These are phyloP conservation scores for Chionoecetes opilio DNA, from an alignment of 1,140 invertebrate species.

Conservation along the genomic window DNA sequence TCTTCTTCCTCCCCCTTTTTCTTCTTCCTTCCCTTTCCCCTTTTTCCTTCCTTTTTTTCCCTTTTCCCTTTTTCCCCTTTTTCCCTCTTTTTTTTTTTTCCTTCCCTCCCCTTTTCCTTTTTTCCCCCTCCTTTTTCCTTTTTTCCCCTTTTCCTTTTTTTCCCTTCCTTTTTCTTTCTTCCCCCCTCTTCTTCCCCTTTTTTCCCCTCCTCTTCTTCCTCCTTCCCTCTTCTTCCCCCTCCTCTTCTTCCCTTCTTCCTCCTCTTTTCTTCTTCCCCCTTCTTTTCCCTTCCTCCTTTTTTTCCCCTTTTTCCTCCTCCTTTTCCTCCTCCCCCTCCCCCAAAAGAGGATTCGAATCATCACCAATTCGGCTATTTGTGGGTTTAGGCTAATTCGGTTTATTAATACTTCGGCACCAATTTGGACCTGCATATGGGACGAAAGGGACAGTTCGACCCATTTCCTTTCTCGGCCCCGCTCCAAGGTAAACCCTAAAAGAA, in stretches of 20 bases:
- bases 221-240: background rate
- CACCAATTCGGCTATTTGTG: too few relatives aligned
- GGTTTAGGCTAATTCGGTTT: too few relatives aligned
- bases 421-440: too few relatives aligned
- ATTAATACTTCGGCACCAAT: too few relatives aligned
- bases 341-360: too few relatives aligned
- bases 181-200: too few relatives aligned
- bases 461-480: too few relatives aligned
- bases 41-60: background rate
- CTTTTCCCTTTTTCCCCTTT: background rate
- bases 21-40: background rate
- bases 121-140: background rate
- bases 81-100: background rate
- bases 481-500: too few relatives aligned
- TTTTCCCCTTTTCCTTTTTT: background rate
- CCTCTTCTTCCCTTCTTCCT: background rate
- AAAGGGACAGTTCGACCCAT: too few relatives aligned
- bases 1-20: background rate
- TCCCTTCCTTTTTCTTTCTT: too few relatives aligned
- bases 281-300: too few relatives aligned
- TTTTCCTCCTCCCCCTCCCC: background rate
- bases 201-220: background rate
- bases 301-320: background rate
- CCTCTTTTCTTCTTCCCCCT: background rate
- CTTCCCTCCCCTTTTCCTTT: background rate